Evolutionary conservation across 2,113 vertebrate genomes (phyloP).

Genomic region (Nymphicus hollandicus): DNA sequence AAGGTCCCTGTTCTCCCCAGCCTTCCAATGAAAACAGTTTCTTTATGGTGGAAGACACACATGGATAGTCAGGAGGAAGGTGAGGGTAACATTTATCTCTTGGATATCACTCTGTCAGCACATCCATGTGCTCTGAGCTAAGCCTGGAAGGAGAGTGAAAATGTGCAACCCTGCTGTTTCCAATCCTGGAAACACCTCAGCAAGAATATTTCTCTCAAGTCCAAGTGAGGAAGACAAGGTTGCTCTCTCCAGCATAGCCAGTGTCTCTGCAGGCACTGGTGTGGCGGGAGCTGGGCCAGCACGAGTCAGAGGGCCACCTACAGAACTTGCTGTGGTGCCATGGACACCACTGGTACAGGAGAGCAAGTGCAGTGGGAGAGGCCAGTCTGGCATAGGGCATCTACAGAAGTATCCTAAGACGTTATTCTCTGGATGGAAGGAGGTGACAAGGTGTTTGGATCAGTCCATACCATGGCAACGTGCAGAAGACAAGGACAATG

Average conservation of each 20-base stretch:
- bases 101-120: background rate
- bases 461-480: fast-evolving
- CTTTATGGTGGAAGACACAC: background rate
- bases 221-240: background rate
- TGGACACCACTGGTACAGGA: background rate
- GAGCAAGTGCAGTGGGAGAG: background rate
- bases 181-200: background rate
- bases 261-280: background rate
- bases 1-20: background rate
- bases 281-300: background rate
- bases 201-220: background rate
- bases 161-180: background rate
- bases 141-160: background rate
- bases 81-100: background rate
- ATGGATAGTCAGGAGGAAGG: background rate
- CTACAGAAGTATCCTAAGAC: background rate
- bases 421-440: background rate
- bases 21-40: background rate
- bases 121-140: background rate
- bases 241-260: background rate
- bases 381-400: background rate
- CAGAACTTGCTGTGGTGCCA: background rate
- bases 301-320: background rate
- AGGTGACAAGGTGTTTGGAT: background rate
- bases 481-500: background rate